These are phyloP conservation scores for Talpa occidentalis DNA, from an alignment of 2,113 vertebrate species.

Conservation along the genomic window DNA sequence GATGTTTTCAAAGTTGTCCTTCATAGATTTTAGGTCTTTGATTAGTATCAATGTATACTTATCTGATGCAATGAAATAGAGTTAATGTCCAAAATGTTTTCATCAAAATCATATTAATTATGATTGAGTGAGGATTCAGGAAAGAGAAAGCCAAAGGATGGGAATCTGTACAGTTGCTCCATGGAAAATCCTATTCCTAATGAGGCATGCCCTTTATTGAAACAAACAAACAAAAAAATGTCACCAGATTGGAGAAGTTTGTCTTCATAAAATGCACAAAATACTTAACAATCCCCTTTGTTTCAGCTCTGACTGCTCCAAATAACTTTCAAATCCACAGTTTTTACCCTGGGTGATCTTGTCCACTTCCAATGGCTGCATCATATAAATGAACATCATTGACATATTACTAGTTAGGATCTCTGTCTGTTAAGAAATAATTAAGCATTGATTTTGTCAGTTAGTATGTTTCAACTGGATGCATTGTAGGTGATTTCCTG, in stretches of 20 bases:
- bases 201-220: not conserved
- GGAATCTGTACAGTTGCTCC: not conserved
- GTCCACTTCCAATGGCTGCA: not conserved
- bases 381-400: not conserved
- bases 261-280: not conserved
- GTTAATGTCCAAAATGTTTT: constrained; percentile 5
- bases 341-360: not conserved
- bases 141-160: not conserved
- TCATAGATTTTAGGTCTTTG: not conserved
- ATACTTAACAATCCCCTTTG: too few species aligned
- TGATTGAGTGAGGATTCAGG: not conserved
- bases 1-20: not conserved
- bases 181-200: not conserved
- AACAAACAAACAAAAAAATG: not conserved
- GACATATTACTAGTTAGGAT: not conserved
- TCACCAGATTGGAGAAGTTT: not conserved
- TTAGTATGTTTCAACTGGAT: not conserved
- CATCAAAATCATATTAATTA: constrained; percentile 3
- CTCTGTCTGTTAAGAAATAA: not conserved
- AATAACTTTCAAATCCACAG: not conserved
- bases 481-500: not conserved
- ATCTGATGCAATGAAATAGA: not conserved
- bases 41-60: not conserved
- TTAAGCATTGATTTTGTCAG: not conserved
- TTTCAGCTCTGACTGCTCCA: not conserved